Base-by-base conservation (phyloP, 1,140 invertebrate genomes). In the Eciton burchellii region DNA sequence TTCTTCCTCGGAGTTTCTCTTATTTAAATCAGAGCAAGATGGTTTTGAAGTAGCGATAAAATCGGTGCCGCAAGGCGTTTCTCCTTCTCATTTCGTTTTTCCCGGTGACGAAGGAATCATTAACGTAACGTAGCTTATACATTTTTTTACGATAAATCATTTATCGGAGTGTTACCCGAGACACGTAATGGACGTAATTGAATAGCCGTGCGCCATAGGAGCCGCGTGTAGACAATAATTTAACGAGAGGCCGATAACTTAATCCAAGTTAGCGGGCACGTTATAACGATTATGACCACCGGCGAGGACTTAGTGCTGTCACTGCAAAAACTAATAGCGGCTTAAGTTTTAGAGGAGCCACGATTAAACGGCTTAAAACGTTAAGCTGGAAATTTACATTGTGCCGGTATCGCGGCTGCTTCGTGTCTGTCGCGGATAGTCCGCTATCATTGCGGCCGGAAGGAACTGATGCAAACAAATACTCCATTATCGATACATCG, bases 281-380 rank as follows among this genome's bases (percentile, higher is more conserved):
- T 89, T 89, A 89, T 85, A 89, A 89, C 77, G 81, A 88, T 86
- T 85, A 89, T 83, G 86, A 89, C 83, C 82, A 83, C 76, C 60
- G 26, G 76, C 19, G 11, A 56, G 85, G 88, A 81, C 77, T 89
- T 89, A 88, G 83, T 79, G 83, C 86, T 89, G 88, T 89, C 88
- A 88, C 82, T 89, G 85, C 85, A 89, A 89, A 89, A 89, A 89
- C 83, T 87, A 89, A 87, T 85, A 83, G 84, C 70, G 77, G 85
- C 88, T 89, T 89, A 89, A 79, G 76, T 89, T 87, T 89, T 89
- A 88, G 85, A 84, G 81, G 19, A 70, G 57, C 54, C 54, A 56
- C 76, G 87, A 88, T 86, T 88, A 88, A 84, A 63, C 35, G 84
- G 86, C 85, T 88, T 85, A 83, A 81, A 85, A 76, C 14, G 45